Base-by-base conservation (phyloP, 1,140 invertebrate genomes). In the Argopecten irradians region DNA sequence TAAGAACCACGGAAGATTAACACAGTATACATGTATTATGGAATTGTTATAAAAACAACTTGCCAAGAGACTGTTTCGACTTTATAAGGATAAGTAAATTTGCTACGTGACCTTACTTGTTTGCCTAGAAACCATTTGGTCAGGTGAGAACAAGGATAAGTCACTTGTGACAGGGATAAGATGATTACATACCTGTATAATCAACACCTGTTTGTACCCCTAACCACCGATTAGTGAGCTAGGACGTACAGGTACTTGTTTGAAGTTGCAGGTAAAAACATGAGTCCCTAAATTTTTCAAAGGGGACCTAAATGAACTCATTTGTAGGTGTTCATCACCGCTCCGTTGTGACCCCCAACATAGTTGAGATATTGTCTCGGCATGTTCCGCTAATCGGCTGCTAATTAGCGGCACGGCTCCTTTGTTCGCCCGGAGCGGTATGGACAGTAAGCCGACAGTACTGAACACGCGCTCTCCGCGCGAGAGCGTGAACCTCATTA, bases 381-480 rank as follows among this genome's bases (percentile, higher is more conserved):
- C 55, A 28, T 71, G 55, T 71, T n/a, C 14, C n/a, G 55, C 55
- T 71, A 71, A 71, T 71, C 55, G 55, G 5, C 28, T n/a, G 16
- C 28, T 71, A 71, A 71, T 71, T 71, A 71, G 55, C 55, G 55
- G 55, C 55, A 28, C 55, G 55, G 22, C 55, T 22, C n/a, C 55
- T 71, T 71, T 71, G 55, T 71, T 28, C 5, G 1, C 55, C 55
- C 22, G 8, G 55, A 71, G 55, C 55, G 11, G 55, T 71, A 28
- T 71, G 55, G n/a, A 71, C 55, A 22, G 55, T 71, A 71, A 71
- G 55, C 55, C 55, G 55, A 28, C n/a, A 22, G 5, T 71, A 71
- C 55, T 71, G n/a, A 71, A 71, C 55, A 71, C 55, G 55, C 55
- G 55, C 55, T 71, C 55, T 71, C n/a, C 55, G 55, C 55, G n/a